Evolutionary conservation across 2,888 invertebrate species (phyloP), one percentile per base, ranked within the genome.

Genomic region (Campoplex nolae): DNA sequence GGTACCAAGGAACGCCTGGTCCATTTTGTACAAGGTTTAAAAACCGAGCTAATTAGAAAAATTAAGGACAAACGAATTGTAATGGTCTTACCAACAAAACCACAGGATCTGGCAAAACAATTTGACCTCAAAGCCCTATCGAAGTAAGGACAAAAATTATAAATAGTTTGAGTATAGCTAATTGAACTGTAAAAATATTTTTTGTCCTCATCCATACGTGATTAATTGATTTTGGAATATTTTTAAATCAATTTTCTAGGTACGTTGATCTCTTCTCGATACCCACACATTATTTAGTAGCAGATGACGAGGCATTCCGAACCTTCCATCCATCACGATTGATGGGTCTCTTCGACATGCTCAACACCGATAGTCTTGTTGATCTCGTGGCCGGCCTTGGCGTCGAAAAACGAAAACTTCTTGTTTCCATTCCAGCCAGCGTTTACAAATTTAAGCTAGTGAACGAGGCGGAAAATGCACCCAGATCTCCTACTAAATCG

Each of bases 311-410:
- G 94, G 89, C 90, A n/a, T 94, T 93, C 81, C 91, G 93, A 35
- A 97, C 97, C 2, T 97, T 96, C 92, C 97, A 97, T 92, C 97
- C 97, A 0, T 97, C 97, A 91, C 94, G 97, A 83, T 94, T 97
- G 89, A 97, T 97, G 92, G 97, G 97, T 0, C 93, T 97, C 73
- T 97, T 97, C 95, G 97, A 97, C 90, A 96, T 97, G 95, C 96
- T 97, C 93, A 97, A 97, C 90, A 96, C 97, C 92, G 97, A 97
- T 93, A 97, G 97, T 70, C 95, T 97, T 71, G 96, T 97, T 74
- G 97, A 97, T 93, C 95, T 97, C 80, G 96, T 96, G 9, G 95
- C 95, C 0, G 97, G 97, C 35, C 95, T 97, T 70, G 97, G 97
- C 85, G 96, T 96, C n/a, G 96, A 97, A 23, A 95, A 96, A 73